Base-by-base conservation (phyloP, 2,888 invertebrate genomes). In the Sialis lutaria region DNA sequence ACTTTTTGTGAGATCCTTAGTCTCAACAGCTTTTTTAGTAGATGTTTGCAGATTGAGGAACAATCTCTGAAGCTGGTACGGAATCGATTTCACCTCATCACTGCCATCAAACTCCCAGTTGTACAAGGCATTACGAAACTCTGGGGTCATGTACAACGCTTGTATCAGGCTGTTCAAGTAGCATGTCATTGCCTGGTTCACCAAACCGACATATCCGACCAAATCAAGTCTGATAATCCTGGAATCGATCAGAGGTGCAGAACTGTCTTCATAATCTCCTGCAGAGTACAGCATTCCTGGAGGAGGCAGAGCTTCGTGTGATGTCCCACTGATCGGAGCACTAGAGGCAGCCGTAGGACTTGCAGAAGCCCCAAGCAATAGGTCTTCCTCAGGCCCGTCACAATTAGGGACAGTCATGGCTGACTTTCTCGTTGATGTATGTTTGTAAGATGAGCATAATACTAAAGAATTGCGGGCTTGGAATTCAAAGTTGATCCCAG, bases 171-270 rank as follows among this genome's bases (percentile, higher is more conserved):
- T 88, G 66, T 91, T 91, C 49, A 91, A 69, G 61, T 91, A 91
- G 61, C 91, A 91, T 0, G 90, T 91, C 89, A 90, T 91, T 1
- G 89, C 89, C 63, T 89, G 86, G 63, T 89, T 89, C 6, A 88
- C 86, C 44, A 89, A 68, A 34, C 88, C 89, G 7, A 87, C 84
- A 62, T 81, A 85, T 50, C 67, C 74, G 12, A 41, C 33, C 6
- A n/a, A 34, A n/a, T 32, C 41, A 13, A 31, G 33, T 44, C 42
- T 44, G 10, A 31, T 46, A 44, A 44, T 22, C 32, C 48, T 42
- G 51, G 40, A 13, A 43, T 35, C 12, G 33, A n/a, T n/a, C 41
- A 9, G 44, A 31, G 30, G n/a, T 34, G 12, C 13, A 12, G 6
- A n/a, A 33, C 13, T 8, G 6, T n/a, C n/a, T 6, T 8, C 31